Evolutionary conservation across 1,140 invertebrate species (phyloP).

Genomic region (Cydia fagiglandana): DNA sequence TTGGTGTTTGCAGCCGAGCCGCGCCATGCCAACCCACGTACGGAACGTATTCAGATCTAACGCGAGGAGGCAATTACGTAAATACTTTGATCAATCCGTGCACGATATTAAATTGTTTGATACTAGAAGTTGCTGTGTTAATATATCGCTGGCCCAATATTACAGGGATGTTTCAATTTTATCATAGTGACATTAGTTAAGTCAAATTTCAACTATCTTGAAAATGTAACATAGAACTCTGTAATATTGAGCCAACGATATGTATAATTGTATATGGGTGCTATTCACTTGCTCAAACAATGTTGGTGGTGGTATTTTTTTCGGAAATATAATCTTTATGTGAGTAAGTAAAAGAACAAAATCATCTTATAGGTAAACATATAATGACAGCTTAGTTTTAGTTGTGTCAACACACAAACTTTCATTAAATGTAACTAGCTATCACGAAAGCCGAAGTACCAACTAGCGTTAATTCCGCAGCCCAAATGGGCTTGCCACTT

Average conservation of each 20-base stretch:
- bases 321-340: too few species aligned
- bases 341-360: too few species aligned
- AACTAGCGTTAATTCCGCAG: conserved; percentile 15
- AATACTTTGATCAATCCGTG: conserved; percentile 1
- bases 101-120: conserved; percentile 6
- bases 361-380: too few species aligned
- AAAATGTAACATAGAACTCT: too few species aligned
- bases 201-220: too few species aligned
- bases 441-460: conserved; percentile 4
- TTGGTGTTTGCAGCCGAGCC: conserved; percentile 19
- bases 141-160: too few species aligned
- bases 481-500: conserved; percentile 29
- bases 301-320: too few species aligned
- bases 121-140: neutral
- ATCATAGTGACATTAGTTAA: too few species aligned
- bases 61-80: conserved; percentile 2
- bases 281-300: too few species aligned
- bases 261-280: too few species aligned
- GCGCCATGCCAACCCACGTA: neutral
- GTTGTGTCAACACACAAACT: conserved; percentile 7
- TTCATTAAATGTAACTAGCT: conserved; percentile 13
- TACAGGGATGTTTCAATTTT: too few species aligned
- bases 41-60: conserved; percentile 12
- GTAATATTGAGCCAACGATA: too few species aligned
- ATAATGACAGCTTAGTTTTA: neutral